Conservation (phyloP, 2,797 vertebrate genomes). For the Argya squamiceps region DNA sequence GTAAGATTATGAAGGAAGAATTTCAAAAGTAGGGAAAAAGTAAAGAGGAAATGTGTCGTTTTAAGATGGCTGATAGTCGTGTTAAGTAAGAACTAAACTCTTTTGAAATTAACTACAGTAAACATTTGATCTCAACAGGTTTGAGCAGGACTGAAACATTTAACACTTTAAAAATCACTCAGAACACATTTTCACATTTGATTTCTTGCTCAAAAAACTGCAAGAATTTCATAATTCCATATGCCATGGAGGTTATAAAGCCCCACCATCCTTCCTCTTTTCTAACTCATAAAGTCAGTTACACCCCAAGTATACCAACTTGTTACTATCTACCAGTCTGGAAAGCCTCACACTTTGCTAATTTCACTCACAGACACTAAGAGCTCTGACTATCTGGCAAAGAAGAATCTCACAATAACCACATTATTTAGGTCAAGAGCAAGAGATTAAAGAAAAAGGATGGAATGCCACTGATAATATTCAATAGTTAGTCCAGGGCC, state of each 20-base stretch:
- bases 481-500: constrained; percentile 72
- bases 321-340: neutral
- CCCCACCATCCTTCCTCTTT: neutral
- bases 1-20: neutral
- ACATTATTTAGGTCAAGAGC: constrained; percentile 72
- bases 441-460: constrained; percentile 79
- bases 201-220: neutral
- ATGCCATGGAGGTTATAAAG: neutral
- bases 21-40: neutral
- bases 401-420: constrained; percentile 42
- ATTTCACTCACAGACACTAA: constrained; percentile 24
- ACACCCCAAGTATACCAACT: neutral
- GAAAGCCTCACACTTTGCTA: neutral
- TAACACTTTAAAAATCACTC: neutral
- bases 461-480: constrained; percentile 81
- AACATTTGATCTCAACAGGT: neutral
- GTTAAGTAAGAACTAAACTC: neutral
- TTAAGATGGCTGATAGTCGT: neutral
- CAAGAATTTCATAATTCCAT: neutral
- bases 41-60: neutral
- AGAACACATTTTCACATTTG: neutral
- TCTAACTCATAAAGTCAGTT: neutral
- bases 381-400: constrained; percentile 29
- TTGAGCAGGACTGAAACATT: neutral
- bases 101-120: neutral